Evolutionary conservation across 2,888 invertebrate genomes (phyloP).

Genomic region (Oscheius sp.): DNA sequence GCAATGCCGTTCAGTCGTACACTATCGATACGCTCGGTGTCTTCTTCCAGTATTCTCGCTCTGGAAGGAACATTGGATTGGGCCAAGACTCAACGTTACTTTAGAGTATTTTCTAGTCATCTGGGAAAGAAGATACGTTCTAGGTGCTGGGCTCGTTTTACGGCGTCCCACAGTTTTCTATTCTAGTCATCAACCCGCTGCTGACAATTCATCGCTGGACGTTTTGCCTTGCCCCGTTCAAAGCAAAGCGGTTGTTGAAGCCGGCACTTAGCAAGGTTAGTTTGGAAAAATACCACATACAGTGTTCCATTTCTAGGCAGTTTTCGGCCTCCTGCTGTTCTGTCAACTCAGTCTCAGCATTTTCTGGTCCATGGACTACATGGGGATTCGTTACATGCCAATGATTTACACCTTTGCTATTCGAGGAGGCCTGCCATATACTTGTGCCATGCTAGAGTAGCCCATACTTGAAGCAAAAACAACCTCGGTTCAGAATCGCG

Average conservation of each 20-base stretch:
- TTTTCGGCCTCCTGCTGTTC: background rate
- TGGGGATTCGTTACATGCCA: conserved; percentile 14
- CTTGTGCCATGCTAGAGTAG: conserved; percentile 10
- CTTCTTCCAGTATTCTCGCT: background rate
- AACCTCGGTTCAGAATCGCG: background rate
- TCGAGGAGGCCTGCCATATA: conserved; percentile 5
- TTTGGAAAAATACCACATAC: too few relatives aligned
- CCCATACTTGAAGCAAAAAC: background rate
- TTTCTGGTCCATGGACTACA: conserved; percentile 16
- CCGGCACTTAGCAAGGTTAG: too few relatives aligned
- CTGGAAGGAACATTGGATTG: background rate
- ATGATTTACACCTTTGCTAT: background rate
- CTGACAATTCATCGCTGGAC: conserved; percentile 17
- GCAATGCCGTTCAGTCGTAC: conserved; percentile 3
- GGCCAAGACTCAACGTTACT: conserved; percentile 3
- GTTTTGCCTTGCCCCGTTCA: conserved; percentile 2
- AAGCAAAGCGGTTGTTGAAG: background rate
- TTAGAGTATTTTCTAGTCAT: background rate
- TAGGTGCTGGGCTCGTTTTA: conserved; percentile 20
- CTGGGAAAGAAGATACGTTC: background rate
- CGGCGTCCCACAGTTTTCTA: background rate
- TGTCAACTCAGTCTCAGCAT: background rate
- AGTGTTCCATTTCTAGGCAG: background rate
- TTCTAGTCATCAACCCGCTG: background rate
- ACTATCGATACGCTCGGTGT: conserved; percentile 1